Conservation (phyloP, 2,113 vertebrate genomes). For the Melierax canorus region DNA sequence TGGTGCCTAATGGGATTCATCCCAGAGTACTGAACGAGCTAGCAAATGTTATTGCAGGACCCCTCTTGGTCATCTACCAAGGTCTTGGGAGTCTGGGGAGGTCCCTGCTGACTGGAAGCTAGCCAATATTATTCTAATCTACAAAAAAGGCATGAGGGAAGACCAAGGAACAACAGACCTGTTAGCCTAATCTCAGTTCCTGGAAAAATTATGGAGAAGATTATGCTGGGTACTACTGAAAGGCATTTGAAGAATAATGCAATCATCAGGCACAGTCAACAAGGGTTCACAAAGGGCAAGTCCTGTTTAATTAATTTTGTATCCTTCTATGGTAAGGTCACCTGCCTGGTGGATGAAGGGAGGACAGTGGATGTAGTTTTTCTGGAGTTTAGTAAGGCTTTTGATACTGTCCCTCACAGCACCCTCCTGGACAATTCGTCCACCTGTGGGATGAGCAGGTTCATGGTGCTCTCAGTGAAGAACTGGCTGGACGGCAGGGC, state of each 20-base stretch:
- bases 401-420: background rate
- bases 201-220: background rate
- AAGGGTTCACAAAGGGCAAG: too few species aligned
- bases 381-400: background rate
- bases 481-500: background rate
- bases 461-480: background rate
- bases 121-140: background rate
- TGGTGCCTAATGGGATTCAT: background rate
- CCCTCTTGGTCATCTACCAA: background rate
- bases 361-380: background rate
- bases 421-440: background rate
- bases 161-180: background rate
- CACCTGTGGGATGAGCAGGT: rapidly evolving
- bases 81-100: background rate
- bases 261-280: background rate
- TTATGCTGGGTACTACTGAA: background rate
- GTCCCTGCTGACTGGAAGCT: background rate
- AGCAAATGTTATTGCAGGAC: background rate
- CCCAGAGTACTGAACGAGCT: background rate
- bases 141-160: background rate
- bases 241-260: background rate
- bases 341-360: background rate
- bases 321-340: background rate
- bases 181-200: background rate
- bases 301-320: background rate